phyloP scores from a whole-genome alignment of 2,888 invertebrate species.

The Cheiracanthium punctorium region DNA sequence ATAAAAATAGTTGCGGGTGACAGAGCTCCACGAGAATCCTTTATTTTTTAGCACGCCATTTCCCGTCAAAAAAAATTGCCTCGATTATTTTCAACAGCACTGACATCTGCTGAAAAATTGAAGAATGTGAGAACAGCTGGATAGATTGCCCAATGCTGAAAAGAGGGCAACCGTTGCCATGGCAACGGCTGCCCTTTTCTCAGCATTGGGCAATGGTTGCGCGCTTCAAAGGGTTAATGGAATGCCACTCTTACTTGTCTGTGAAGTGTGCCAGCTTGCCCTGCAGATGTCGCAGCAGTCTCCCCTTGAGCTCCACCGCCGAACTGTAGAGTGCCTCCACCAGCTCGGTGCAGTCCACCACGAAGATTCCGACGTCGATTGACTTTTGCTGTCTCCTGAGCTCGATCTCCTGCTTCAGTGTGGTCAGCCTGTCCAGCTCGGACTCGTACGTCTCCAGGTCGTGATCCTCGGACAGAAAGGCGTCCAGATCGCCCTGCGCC shows the following conservation, averaged over 20 bases:
- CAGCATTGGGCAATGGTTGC: too few relatives aligned
- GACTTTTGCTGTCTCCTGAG: constrained; percentile 18
- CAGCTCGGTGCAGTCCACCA: constrained; percentile 42
- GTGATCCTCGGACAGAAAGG: constrained; percentile 35
- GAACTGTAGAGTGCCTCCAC: constrained; percentile 27
- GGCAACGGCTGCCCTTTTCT: too few relatives aligned
- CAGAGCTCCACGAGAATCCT: too few relatives aligned
- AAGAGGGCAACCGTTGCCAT: too few relatives aligned
- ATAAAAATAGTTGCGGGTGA: too few relatives aligned
- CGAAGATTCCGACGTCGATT: constrained; percentile 35
- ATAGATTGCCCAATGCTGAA: too few relatives aligned
- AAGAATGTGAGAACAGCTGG: too few relatives aligned
- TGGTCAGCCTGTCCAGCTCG: constrained; percentile 1
- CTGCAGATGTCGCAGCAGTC: constrained; percentile 26
- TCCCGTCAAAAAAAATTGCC: too few relatives aligned
- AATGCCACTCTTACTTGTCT: constrained; percentile 12
- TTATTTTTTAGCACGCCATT: too few relatives aligned
- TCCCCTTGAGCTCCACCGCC: neutral
- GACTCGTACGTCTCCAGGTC: constrained; percentile 35
- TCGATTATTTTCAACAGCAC: too few relatives aligned
- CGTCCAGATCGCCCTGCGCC: constrained; percentile 36
- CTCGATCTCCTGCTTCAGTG: constrained; percentile 44
- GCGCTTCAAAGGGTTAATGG: too few relatives aligned
- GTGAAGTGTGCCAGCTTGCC: constrained; percentile 12
- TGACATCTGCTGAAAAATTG: too few relatives aligned